Evolutionary conservation across 35 echinoderm and acorn worm species (phyloP), one percentile per base, ranked within the genome.

Genomic region (Apostichopus californicus): DNA sequence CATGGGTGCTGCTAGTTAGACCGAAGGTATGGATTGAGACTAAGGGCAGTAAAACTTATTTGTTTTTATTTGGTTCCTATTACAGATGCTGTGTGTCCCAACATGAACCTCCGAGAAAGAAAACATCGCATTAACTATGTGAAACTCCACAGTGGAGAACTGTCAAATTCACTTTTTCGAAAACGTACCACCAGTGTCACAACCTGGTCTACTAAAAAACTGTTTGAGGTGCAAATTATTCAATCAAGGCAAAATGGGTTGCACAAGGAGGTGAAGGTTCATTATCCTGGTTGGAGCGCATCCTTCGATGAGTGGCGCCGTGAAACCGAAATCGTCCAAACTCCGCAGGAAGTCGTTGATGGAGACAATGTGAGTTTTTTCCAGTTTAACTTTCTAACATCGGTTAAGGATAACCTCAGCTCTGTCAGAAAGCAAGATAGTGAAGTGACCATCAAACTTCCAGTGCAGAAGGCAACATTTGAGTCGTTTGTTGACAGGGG

Each of bases 301-400:
- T 79, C 77, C 28, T 79, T 15, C 22, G 77, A 79, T 79, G 77
- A 79, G 22, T n/a, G 77, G 77, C 77, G 77, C 9, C 77, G 8
- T 21, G 77, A 24, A 21, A 79, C 11, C 22, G 77, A 79, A 9
- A 79, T 79, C 20, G 4, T 9, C 8, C 8, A 21, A 8, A 79
- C 77, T 15, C 77, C 77, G 1, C 4, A 21, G 28, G 77, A 3
- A 79, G 77, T 21, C 9, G 8, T 79, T 24, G 22, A 79, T 80
- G 24, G 23, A 5, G 34, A 13, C 78, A 80, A 11, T 34, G 78
- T 7, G 34, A 53, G 78, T 24, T 34, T 10, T 80, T 80, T 80
- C 11, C 5, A 80, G 24, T 80, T 80, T 11, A n/a, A 5, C 78
- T 34, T 24, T 5, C 24, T 80, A 11, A 24, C 23, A 25, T 25